Evolutionary conservation across 2,888 invertebrate species (phyloP).

Genomic region (Protodeltote pygarga): DNA sequence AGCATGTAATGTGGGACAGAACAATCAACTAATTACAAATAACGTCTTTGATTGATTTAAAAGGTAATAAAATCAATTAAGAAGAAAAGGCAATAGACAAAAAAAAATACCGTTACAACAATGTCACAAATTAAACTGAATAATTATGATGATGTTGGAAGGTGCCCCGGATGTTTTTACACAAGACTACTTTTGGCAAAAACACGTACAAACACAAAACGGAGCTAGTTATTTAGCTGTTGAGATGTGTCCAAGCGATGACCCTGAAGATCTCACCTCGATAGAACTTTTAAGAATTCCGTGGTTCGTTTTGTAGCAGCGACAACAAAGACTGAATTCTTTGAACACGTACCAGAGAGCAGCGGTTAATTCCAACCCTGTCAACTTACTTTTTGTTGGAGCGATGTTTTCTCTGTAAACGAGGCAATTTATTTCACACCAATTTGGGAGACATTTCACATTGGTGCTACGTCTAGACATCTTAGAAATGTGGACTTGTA

Average conservation of each 20-base stretch:
- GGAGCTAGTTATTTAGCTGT: slow-evolving; percentile 14
- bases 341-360: slow-evolving; percentile 63
- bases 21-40: slow-evolving; percentile 12
- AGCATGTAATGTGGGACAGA: slow-evolving; percentile 17
- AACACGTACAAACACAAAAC: not conserved
- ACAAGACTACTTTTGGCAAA: slow-evolving; percentile 9
- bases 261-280: slow-evolving; percentile 61
- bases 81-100: not conserved
- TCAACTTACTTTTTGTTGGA: slow-evolving; percentile 58
- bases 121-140: no score
- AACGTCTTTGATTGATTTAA: slow-evolving; percentile 11
- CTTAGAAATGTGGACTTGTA: slow-evolving; percentile 9
- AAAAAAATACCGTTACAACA: no score
- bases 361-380: slow-evolving; percentile 70
- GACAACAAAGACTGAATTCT: slow-evolving; percentile 71
- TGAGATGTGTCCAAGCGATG: slow-evolving; percentile 43
- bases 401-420: slow-evolving; percentile 53
- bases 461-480: slow-evolving; percentile 12
- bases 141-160: no score
- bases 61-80: slow-evolving; percentile 5
- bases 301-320: slow-evolving; percentile 56
- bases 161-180: not conserved
- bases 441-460: slow-evolving; percentile 45
- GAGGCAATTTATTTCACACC: slow-evolving; percentile 60
- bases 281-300: slow-evolving; percentile 64